A percentile compares a stretch with the other conserved stretches of the same genome.
Evolutionary conservation across 30 jellyfish, hydroid and myxozoan species (phyloP).

Genomic region (Aurelia sp.): DNA sequence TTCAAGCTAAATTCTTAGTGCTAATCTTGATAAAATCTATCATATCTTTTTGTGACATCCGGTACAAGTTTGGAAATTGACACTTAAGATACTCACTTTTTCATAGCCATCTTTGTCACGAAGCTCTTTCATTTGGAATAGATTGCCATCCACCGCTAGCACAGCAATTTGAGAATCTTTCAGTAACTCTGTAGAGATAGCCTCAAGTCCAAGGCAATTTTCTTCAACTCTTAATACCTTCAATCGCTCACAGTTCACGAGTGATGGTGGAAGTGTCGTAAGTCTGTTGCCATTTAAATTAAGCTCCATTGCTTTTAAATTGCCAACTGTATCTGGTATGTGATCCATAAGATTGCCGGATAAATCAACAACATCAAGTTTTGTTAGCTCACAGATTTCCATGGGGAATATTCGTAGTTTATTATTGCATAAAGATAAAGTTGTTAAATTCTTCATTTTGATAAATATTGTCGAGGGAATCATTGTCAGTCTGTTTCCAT

Average conservation of each 20-base stretch:
- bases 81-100: slow-evolving; percentile 47
- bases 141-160: slow-evolving; percentile 89
- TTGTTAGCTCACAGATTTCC: slow-evolving; percentile 75
- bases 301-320: slow-evolving; percentile 84
- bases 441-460: slow-evolving; percentile 73
- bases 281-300: slow-evolving; percentile 83
- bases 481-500: slow-evolving; percentile 55
- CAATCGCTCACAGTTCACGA: slow-evolving; percentile 77
- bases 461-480: slow-evolving; percentile 47
- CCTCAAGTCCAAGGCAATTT: slow-evolving; percentile 81
- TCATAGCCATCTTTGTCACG: slow-evolving; percentile 96
- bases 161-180: slow-evolving; percentile 75
- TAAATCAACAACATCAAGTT: slow-evolving; percentile 89
- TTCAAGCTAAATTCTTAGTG: too few species aligned
- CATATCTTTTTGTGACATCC: too few species aligned
- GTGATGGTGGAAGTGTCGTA: slow-evolving; percentile 43
- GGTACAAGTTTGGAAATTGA: background rate
- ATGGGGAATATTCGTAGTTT: slow-evolving; percentile 69
- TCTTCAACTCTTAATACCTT: slow-evolving; percentile 92
- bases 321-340: slow-evolving; percentile 66
- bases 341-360: slow-evolving; percentile 66
- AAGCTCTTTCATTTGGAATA: slow-evolving; percentile 77
- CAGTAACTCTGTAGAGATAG: slow-evolving; percentile 76
- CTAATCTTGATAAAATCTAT: too few species aligned
- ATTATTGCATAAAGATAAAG: slow-evolving; percentile 72